Conservation (phyloP, 2,797 vertebrate species). For the Erethizon dorsatum region DNA sequence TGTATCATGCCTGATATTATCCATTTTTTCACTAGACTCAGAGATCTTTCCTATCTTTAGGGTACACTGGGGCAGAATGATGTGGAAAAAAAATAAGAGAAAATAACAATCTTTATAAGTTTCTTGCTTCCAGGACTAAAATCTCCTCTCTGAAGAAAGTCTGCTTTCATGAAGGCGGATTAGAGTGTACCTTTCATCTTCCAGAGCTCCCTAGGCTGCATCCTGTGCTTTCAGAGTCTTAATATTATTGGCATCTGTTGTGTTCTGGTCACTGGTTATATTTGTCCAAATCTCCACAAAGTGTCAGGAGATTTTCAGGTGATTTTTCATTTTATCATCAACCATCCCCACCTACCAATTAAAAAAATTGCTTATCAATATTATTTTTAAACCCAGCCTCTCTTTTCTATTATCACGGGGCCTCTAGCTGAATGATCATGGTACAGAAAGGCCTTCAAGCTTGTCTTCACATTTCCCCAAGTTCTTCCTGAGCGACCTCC, state of each 20-base stretch:
- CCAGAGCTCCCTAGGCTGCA: not conserved
- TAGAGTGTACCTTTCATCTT: conserved; percentile 70
- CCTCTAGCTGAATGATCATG: not conserved
- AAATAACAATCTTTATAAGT: conserved; percentile 30
- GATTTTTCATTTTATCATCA: conserved; percentile 65
- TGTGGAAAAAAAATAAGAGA: conserved; percentile 42
- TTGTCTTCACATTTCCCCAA: conserved; percentile 28
- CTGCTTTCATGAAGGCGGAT: conserved; percentile 69
- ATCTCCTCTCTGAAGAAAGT: conserved; percentile 49
- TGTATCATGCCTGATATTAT: not conserved
- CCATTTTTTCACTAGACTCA: conserved; percentile 21
- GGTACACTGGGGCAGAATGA: not conserved
- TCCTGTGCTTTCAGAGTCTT: conserved; percentile 17
- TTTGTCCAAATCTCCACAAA: conserved; percentile 42
- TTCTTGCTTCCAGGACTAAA: conserved; percentile 61
- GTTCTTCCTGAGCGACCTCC: not conserved
- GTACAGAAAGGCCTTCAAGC: conserved; percentile 1
- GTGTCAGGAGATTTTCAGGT: not conserved
- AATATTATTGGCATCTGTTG: conserved; percentile 26
- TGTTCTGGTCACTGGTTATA: conserved; percentile 59
- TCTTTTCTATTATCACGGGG: conserved; percentile 7
- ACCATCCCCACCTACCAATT: not conserved
- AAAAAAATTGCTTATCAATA: not conserved
- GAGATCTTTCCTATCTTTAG: conserved; percentile 47
- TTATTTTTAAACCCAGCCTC: not conserved